Percentiles rank a stretch among this genome's conserved stretches.
These are phyloP conservation scores for Ramphastos sulfuratus DNA, from an alignment of 2,113 vertebrate species.

Conservation along the genomic window DNA sequence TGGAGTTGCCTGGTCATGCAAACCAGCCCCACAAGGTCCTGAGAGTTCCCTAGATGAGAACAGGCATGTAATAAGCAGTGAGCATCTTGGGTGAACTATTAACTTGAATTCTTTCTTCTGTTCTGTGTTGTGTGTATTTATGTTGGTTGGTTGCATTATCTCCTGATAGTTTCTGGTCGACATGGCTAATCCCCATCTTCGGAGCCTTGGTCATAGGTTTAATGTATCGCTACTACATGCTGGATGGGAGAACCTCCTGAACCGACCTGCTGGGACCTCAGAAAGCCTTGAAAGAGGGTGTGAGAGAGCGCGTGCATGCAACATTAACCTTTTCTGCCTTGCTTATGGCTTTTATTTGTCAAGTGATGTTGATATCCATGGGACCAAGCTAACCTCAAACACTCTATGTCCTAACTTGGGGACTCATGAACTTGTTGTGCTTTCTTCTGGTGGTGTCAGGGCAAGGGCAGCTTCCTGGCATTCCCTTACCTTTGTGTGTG, in stretches of 20 bases:
- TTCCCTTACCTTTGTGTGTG: background rate
- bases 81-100: background rate
- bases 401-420: background rate
- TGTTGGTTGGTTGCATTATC: background rate
- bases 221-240: slow-evolving; percentile 87
- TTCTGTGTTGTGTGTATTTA: background rate
- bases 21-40: background rate
- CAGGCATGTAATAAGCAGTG: background rate
- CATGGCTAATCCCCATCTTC: slow-evolving; percentile 87
- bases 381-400: slow-evolving; percentile 29
- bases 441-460: background rate
- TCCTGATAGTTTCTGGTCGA: slow-evolving; percentile 81
- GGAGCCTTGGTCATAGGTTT: slow-evolving; percentile 81
- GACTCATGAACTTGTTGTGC: background rate
- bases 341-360: slow-evolving; percentile 24
- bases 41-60: background rate
- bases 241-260: slow-evolving; percentile 86
- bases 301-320: background rate
- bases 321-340: background rate
- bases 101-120: background rate
- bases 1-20: background rate
- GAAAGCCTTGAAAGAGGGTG: slow-evolving; percentile 12
- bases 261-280: background rate
- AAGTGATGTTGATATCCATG: background rate
- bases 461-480: background rate